Conservation (phyloP, 2,888 invertebrate genomes). For the Chrysomela aeneicollis region DNA sequence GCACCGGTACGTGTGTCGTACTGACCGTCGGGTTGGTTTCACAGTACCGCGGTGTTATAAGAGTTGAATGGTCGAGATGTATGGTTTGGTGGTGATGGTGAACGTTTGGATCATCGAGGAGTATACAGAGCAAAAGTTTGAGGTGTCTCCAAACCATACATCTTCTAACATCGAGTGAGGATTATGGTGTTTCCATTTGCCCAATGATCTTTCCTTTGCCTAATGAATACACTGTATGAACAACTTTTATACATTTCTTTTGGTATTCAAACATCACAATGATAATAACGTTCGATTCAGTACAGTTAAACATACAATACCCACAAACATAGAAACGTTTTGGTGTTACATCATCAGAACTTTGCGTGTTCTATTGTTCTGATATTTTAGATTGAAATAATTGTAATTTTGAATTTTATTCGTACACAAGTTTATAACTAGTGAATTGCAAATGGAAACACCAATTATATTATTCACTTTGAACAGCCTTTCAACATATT, state of each 20-base stretch:
- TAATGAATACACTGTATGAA: not conserved
- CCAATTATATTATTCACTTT: not conserved
- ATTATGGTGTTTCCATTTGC: not conserved
- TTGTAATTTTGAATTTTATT: too few species aligned
- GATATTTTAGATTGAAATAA: too few species aligned
- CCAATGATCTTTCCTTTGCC: not conserved
- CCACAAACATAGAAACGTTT: too few species aligned
- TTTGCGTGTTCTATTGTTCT: too few species aligned
- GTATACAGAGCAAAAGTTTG: too few species aligned
- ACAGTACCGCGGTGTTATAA: constrained; percentile 1
- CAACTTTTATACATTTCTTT: not conserved
- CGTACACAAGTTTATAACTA: not conserved
- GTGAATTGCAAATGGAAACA: not conserved
- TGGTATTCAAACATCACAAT: not conserved
- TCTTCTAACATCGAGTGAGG: not conserved
- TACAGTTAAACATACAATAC: too few species aligned
- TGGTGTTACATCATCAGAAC: too few species aligned
- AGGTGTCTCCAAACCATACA: not conserved
- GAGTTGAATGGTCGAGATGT: not conserved
- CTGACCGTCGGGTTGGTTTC: constrained; percentile 14
- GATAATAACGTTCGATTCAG: not conserved
- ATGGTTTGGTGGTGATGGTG: constrained; percentile 2
- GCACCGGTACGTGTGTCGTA: not conserved
- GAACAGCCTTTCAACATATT: not conserved
- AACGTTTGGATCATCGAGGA: too few species aligned